These are phyloP conservation scores for Xanthia togata DNA, from an alignment of 2,888 invertebrate species.

Conservation along the genomic window DNA sequence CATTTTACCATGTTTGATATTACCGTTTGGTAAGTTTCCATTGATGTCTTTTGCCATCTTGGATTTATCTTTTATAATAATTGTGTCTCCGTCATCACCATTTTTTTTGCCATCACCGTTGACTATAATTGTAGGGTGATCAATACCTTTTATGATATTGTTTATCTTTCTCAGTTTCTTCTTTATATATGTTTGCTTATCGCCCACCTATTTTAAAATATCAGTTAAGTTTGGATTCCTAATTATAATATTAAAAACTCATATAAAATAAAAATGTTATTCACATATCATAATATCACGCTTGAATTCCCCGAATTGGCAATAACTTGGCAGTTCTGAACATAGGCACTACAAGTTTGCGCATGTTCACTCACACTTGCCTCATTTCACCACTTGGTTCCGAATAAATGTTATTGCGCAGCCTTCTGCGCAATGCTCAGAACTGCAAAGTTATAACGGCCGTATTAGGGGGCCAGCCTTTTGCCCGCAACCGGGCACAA, in stretches of 20 bases:
- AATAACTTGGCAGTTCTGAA: neutral
- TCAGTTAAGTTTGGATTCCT: neutral
- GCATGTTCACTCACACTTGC: too few relatives aligned
- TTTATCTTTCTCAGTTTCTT: conserved; percentile 61
- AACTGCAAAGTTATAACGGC: too few relatives aligned
- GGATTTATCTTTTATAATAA: conserved; percentile 31
- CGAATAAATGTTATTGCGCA: too few relatives aligned
- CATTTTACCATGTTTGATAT: conserved; percentile 10
- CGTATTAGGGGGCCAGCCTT: too few relatives aligned
- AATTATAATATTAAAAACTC: neutral
- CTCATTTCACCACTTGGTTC: too few relatives aligned
- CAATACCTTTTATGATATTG: conserved; percentile 40
- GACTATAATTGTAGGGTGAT: conserved; percentile 9
- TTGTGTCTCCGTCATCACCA: conserved; percentile 30
- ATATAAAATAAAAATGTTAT: neutral
- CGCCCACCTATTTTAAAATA: conserved; percentile 49
- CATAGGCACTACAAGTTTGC: too few relatives aligned
- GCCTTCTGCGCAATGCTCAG: too few relatives aligned
- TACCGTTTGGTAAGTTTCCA: conserved; percentile 44
- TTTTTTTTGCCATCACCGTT: conserved; percentile 52
- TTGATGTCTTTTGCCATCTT: conserved; percentile 51
- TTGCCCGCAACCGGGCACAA: neutral
- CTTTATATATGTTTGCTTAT: conserved; percentile 44
- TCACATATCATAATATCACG: neutral
- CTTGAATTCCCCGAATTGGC: too few relatives aligned